phyloP scores from a whole-genome alignment of 2,797 vertebrate genomes.

The Chanos chanos region DNA sequence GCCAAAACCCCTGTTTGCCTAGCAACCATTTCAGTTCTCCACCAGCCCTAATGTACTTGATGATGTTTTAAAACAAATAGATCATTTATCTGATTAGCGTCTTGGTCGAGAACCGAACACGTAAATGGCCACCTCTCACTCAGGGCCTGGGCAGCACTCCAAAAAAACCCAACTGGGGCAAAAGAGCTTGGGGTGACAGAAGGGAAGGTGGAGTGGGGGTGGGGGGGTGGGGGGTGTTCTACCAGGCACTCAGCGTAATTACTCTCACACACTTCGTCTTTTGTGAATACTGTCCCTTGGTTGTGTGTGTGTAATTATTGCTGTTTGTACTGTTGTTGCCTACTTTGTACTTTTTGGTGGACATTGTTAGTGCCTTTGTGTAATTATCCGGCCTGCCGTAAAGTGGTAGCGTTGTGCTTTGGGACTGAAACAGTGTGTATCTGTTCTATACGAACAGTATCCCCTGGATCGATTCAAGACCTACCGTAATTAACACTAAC shows the following conservation, averaged over 20 bases:
- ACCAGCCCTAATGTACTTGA: slow-evolving; percentile 78
- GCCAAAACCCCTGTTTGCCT: slow-evolving; percentile 66
- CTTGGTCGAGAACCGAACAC: slow-evolving; percentile 72
- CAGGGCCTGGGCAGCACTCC: slow-evolving; percentile 73
- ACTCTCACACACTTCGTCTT: slow-evolving; percentile 7
- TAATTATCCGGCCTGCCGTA: too few species aligned
- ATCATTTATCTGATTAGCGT: slow-evolving; percentile 92
- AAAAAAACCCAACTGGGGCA: too few species aligned
- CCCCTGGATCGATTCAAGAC: too few species aligned
- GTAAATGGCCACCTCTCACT: slow-evolving; percentile 77
- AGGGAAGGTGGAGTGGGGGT: too few species aligned
- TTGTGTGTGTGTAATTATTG: neutral
- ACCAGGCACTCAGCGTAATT: slow-evolving; percentile 38
- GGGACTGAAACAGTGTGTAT: too few species aligned
- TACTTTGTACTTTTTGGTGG: too few species aligned
- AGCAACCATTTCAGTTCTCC: slow-evolving; percentile 77
- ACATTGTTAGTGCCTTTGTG: too few species aligned
- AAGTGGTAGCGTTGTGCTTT: too few species aligned
- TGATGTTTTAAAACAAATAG: slow-evolving; percentile 88
- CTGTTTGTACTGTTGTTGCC: neutral
- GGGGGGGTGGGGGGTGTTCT: slow-evolving; percentile 39
- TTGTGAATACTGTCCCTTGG: slow-evolving; percentile 13
- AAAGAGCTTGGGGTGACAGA: too few species aligned
- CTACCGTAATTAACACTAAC: too few species aligned
- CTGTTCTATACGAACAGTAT: too few species aligned